phyloP scores from a whole-genome alignment of 2,113 vertebrate genomes.

The Triplophysa dalaica region DNA sequence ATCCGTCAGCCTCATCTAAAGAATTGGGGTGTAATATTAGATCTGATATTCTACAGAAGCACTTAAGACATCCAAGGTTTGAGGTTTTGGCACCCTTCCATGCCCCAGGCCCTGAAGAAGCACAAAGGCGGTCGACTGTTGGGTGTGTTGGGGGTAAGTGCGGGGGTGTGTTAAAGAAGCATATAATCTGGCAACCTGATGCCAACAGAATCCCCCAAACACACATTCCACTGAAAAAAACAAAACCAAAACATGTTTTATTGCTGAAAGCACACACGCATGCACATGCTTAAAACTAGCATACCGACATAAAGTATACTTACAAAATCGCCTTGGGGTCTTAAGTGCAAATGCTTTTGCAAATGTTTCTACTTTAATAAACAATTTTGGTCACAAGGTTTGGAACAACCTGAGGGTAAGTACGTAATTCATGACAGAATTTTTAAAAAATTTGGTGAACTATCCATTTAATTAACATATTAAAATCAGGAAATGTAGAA shows the following conservation, averaged over 20 bases:
- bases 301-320: not conserved
- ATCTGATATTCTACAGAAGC: conserved; percentile 12
- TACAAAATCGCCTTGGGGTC: not conserved
- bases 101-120: conserved; percentile 31
- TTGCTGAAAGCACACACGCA: conserved; percentile 1
- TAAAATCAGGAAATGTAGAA: no score
- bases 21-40: not conserved
- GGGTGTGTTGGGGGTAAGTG: conserved; percentile 56
- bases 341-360: not conserved
- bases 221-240: conserved; percentile 58
- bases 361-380: not conserved
- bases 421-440: no score
- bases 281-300: not conserved
- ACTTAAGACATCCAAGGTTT: not conserved
- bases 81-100: conserved; percentile 24
- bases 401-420: no score
- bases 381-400: not conserved
- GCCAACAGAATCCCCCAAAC: conserved; percentile 59
- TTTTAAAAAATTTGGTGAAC: no score
- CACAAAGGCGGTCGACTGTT: conserved; percentile 62
- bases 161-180: conserved; percentile 58
- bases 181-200: conserved; percentile 68
- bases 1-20: not conserved
- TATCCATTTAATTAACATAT: no score
- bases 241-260: conserved; percentile 47